Percentiles rank a stretch among this genome's conserved stretches.
Evolutionary conservation across 2,113 vertebrate genomes (phyloP).

Genomic region (Arothron firmamentum): DNA sequence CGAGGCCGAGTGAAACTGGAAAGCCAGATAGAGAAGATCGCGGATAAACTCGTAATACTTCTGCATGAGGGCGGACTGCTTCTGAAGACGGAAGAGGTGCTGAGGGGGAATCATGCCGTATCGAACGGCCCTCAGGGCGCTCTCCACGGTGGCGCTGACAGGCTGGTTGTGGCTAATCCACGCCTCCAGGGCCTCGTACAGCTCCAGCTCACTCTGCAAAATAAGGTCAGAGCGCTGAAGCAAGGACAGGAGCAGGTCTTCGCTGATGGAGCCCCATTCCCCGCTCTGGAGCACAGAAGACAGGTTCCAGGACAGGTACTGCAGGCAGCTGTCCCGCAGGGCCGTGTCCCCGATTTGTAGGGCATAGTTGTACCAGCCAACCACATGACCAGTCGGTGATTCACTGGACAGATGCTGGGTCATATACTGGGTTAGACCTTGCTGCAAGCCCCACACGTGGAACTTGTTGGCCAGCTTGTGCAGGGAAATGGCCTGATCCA

Average conservation of each 20-base stretch:
- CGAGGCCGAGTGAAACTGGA: conserved; percentile 94
- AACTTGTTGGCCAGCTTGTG: conserved; percentile 93
- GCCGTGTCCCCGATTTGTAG: conserved; percentile 77
- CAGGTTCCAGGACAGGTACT: conserved; percentile 96
- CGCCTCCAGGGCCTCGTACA: conserved; percentile 85
- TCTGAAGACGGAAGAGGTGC: conserved; percentile 90
- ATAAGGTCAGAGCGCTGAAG: conserved; percentile 92
- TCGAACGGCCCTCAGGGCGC: conserved; percentile 82
- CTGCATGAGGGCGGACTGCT: conserved; percentile 80
- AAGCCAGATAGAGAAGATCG: conserved; percentile 91
- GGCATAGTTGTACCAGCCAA: conserved; percentile 94
- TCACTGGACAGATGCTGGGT: conserved; percentile 85
- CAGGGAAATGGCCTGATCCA: conserved; percentile 88
- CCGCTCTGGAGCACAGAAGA: conserved; percentile 83
- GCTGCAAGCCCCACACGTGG: conserved; percentile 81
- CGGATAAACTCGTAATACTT: conserved; percentile 79
- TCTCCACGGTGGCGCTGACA: conserved; percentile 69
- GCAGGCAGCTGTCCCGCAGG: conserved; percentile 88
- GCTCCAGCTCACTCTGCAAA: conserved; percentile 89
- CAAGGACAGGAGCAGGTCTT: conserved; percentile 85
- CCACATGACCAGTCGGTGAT: conserved; percentile 84
- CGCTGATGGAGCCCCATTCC: conserved; percentile 86
- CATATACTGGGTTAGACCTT: conserved; percentile 90
- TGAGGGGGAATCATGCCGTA: conserved; percentile 93
- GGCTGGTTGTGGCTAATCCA: conserved; percentile 85